Percentiles rank a stretch among this genome's conserved stretches.
These are phyloP conservation scores for Ectropis grisescens DNA, from an alignment of 1,140 invertebrate genomes.

Conservation along the genomic window DNA sequence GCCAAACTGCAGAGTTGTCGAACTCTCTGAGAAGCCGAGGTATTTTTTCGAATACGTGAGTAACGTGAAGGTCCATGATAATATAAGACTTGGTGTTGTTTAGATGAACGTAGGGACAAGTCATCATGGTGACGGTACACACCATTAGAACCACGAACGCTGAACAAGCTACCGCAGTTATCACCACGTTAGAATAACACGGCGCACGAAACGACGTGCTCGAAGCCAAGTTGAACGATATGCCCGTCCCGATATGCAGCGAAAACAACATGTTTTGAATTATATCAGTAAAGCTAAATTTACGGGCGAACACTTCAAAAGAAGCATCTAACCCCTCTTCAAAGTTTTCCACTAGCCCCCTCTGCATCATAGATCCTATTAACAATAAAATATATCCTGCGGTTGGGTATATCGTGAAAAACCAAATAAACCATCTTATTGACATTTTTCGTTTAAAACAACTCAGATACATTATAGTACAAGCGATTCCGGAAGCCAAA, in stretches of 20 bases:
- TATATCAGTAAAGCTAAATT: slow-evolving; percentile 20
- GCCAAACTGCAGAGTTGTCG: slow-evolving; percentile 22
- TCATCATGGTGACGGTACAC: slow-evolving; percentile 31
- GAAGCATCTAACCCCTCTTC: slow-evolving; percentile 31
- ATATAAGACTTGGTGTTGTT: slow-evolving; percentile 15
- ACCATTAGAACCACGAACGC: slow-evolving; percentile 20
- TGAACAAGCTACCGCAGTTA: slow-evolving; percentile 20
- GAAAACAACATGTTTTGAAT: slow-evolving; percentile 24
- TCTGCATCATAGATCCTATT: slow-evolving; percentile 45
- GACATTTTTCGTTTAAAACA: slow-evolving; percentile 34
- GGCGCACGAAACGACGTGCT: slow-evolving; percentile 33
- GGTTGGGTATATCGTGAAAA: slow-evolving; percentile 25
- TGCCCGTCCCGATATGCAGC: slow-evolving; percentile 34
- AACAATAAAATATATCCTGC: slow-evolving; percentile 25
- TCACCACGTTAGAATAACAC: slow-evolving; percentile 37
- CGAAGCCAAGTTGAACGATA: slow-evolving; percentile 29
- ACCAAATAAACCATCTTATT: slow-evolving; percentile 20
- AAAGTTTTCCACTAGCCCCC: slow-evolving; percentile 34
- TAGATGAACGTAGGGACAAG: slow-evolving; percentile 37
- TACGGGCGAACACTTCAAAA: slow-evolving; percentile 22
- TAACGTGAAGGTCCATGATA: slow-evolving; percentile 20
- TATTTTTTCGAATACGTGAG: slow-evolving; percentile 35
- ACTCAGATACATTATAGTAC: slow-evolving; percentile 24
- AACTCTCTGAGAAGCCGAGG: slow-evolving; percentile 37
- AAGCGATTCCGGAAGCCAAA: slow-evolving; percentile 31